phyloP scores from a whole-genome alignment of 2,113 vertebrate species.

The Colaptes auratus region DNA sequence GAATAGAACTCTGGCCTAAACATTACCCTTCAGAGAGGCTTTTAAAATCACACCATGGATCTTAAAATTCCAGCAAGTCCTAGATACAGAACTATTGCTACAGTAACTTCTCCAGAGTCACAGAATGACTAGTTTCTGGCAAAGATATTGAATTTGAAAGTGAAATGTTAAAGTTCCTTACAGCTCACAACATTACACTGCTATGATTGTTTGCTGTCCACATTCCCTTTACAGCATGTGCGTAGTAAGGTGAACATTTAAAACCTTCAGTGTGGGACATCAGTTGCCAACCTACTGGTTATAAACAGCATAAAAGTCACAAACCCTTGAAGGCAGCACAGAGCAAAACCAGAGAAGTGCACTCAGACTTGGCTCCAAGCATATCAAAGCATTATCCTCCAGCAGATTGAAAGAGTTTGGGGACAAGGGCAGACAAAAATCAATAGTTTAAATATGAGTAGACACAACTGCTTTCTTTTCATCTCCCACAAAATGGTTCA shows the following conservation, averaged over 20 bases:
- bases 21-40: rapidly evolving
- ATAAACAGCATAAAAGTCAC: not conserved
- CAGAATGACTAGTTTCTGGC: not conserved
- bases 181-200: not conserved
- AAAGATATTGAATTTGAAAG: rapidly evolving
- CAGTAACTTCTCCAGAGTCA: not conserved
- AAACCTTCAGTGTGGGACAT: not conserved
- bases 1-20: rapidly evolving
- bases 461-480: not conserved
- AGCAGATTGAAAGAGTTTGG: rapidly evolving
- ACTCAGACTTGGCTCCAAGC: not conserved
- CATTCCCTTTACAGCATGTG: rapidly evolving
- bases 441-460: rapidly evolving
- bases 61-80: rapidly evolving
- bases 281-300: not conserved
- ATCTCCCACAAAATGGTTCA: rapidly evolving
- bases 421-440: not conserved
- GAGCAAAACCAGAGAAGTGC: not conserved
- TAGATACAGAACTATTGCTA: not conserved
- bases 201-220: not conserved
- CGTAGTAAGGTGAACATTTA: rapidly evolving
- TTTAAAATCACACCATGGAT: rapidly evolving
- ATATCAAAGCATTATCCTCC: not conserved
- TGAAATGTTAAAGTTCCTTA: not conserved
- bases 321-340: not conserved